phyloP scores from a whole-genome alignment of 64 coral and sea anemone genomes.

The Trachythela sp. region DNA sequence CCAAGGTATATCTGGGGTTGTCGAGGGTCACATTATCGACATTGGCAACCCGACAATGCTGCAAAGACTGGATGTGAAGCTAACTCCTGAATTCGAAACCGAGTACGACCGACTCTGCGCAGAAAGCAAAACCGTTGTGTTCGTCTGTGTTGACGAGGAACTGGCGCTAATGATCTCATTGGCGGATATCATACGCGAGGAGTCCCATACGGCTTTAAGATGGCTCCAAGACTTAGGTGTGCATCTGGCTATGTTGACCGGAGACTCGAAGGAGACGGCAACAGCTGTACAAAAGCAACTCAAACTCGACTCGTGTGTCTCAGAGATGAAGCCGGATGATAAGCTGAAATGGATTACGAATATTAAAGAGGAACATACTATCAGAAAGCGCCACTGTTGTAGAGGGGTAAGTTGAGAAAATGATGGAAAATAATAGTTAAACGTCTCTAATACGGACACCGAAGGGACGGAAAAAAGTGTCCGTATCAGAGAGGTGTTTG shows the following conservation, averaged over 20 bases:
- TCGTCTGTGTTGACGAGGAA: slow-evolving; percentile 60
- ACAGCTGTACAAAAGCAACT: slow-evolving; percentile 67
- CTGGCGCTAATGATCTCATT: slow-evolving; percentile 86
- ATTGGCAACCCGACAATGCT: slow-evolving; percentile 70
- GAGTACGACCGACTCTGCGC: slow-evolving; percentile 55
- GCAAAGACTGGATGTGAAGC: background rate
- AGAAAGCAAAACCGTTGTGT: slow-evolving; percentile 92
- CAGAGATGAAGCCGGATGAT: slow-evolving; percentile 96
- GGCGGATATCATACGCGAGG: slow-evolving; percentile 69
- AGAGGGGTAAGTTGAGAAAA: background rate
- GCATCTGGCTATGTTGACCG: slow-evolving; percentile 87
- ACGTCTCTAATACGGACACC: too few species aligned
- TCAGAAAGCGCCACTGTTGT: background rate
- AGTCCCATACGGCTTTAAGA: slow-evolving; percentile 34
- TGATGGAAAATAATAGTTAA: too few species aligned
- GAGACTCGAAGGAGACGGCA: slow-evolving; percentile 86
- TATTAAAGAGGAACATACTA: background rate
- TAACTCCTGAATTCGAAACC: slow-evolving; percentile 40
- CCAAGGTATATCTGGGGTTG: slow-evolving; percentile 72
- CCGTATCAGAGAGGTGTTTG: too few species aligned
- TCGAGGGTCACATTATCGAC: slow-evolving; percentile 60
- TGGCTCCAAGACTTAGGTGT: slow-evolving; percentile 72
- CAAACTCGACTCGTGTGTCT: slow-evolving; percentile 65
- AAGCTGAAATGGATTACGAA: slow-evolving; percentile 82
- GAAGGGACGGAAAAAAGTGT: too few species aligned